phyloP scores from a whole-genome alignment of 2,888 invertebrate genomes.

The Pristionchus entomophagus region DNA sequence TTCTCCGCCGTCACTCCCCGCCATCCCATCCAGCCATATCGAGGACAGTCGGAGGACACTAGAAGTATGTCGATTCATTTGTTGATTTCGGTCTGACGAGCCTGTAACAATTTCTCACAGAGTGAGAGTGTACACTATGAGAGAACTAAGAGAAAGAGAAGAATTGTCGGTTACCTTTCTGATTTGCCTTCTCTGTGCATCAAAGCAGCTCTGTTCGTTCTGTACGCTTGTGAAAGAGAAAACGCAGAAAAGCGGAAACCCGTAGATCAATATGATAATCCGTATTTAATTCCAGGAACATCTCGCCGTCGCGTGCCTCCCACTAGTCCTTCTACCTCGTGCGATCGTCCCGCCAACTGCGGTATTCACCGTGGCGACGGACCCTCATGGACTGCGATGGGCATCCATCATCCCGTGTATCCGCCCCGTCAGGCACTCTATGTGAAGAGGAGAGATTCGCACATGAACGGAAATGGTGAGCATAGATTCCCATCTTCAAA shows the following conservation, averaged over 20 bases:
- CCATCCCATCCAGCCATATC: conserved; percentile 24
- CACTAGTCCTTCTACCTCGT: background rate
- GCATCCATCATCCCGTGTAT: conserved; percentile 47
- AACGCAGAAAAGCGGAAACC: too few species aligned
- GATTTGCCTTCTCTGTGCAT: too few species aligned
- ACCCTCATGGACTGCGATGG: conserved; percentile 42
- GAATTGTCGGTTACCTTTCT: too few species aligned
- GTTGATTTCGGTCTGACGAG: too few species aligned
- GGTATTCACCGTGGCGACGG: conserved; percentile 22
- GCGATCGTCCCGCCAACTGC: conserved; percentile 39
- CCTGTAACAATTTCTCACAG: too few species aligned
- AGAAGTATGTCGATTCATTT: background rate
- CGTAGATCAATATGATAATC: too few species aligned
- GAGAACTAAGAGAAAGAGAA: too few species aligned
- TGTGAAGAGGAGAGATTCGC: conserved; percentile 15
- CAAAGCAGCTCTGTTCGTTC: too few species aligned
- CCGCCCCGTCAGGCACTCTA: conserved; percentile 31
- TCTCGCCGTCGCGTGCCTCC: conserved; percentile 8
- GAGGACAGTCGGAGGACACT: conserved; percentile 31
- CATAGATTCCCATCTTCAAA: background rate
- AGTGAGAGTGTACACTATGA: too few species aligned
- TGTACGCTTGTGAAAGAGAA: too few species aligned
- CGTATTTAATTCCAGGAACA: background rate
- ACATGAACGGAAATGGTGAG: conserved; percentile 22
- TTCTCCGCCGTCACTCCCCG: conserved; percentile 37